A percentile compares a stretch with the other conserved stretches of the same genome.
Evolutionary conservation across 2,113 vertebrate species (phyloP).

Genomic region (Lamprologus speciosus): DNA sequence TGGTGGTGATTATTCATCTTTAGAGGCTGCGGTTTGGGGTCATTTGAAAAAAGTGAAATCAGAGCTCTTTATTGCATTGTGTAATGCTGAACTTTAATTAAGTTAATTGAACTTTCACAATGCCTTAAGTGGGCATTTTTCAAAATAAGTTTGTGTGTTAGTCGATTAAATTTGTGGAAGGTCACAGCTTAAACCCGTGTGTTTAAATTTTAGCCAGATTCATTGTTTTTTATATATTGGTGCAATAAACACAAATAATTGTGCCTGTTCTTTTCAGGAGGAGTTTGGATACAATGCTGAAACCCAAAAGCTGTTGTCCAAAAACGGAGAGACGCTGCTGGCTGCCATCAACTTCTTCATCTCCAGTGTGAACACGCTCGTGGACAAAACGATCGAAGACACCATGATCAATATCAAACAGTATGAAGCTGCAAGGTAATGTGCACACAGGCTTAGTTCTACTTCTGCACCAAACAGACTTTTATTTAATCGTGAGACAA

Average conservation of each 20-base stretch:
- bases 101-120: background rate
- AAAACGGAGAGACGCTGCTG: conserved; percentile 95
- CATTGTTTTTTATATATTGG: background rate
- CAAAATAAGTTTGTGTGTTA: background rate
- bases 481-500: background rate
- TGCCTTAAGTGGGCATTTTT: background rate
- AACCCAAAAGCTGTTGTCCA: conserved; percentile 93
- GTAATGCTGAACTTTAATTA: background rate
- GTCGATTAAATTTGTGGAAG: background rate
- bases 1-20: background rate
- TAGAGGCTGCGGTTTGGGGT: background rate
- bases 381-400: conserved; percentile 98
- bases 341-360: conserved; percentile 97
- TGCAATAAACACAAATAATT: background rate
- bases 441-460: background rate
- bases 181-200: background rate
- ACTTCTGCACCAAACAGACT: background rate
- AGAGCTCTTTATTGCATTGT: background rate
- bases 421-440: conserved; percentile 91
- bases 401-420: conserved; percentile 95
- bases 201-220: background rate
- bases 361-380: conserved; percentile 88
- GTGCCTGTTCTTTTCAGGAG: conserved; percentile 72
- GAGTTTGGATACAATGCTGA: conserved; percentile 98
- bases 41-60: background rate